Evolutionary conservation across 2,113 vertebrate species (phyloP).

Genomic region (Pelobates fuscus): DNA sequence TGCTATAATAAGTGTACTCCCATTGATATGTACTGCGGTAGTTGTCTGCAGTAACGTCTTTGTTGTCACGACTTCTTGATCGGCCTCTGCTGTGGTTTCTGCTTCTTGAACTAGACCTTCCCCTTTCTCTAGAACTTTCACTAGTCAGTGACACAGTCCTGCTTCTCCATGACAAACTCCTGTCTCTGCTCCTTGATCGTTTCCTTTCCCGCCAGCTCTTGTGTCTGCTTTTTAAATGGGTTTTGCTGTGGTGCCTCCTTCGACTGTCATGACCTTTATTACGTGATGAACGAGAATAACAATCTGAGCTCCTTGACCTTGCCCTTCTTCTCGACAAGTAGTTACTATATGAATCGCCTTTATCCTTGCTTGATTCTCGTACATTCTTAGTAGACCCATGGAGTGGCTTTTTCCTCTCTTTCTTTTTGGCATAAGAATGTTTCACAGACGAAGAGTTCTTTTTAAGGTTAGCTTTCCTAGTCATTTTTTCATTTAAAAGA

Average conservation of each 20-base stretch:
- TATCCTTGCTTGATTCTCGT: constrained; percentile 48
- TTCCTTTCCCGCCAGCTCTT: constrained; percentile 64
- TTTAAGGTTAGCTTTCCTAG: constrained; percentile 53
- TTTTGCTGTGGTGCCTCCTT: constrained; percentile 61
- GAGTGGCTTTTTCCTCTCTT: constrained; percentile 49
- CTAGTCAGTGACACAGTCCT: constrained; percentile 66
- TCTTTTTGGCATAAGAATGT: constrained; percentile 40
- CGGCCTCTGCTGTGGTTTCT: constrained; percentile 66
- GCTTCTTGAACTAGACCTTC: constrained; percentile 69
- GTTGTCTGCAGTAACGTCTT: constrained; percentile 64
- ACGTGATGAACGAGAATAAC: constrained; percentile 53
- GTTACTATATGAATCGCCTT: neutral
- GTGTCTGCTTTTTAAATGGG: constrained; percentile 61
- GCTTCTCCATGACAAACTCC: constrained; percentile 65
- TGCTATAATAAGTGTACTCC: constrained; percentile 73
- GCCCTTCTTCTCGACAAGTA: constrained; percentile 21
- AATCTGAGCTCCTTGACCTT: constrained; percentile 65
- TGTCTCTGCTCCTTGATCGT: constrained; percentile 66
- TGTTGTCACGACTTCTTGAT: constrained; percentile 68
- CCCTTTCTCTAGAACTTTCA: constrained; percentile 66
- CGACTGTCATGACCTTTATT: constrained; percentile 59
- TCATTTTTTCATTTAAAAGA: constrained; percentile 55
- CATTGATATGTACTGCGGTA: constrained; percentile 67
- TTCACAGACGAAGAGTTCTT: constrained; percentile 42
- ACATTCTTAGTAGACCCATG: constrained; percentile 45